phyloP scores from a whole-genome alignment of 2,113 vertebrate genomes.

The Apistogramma diplotaenia region DNA sequence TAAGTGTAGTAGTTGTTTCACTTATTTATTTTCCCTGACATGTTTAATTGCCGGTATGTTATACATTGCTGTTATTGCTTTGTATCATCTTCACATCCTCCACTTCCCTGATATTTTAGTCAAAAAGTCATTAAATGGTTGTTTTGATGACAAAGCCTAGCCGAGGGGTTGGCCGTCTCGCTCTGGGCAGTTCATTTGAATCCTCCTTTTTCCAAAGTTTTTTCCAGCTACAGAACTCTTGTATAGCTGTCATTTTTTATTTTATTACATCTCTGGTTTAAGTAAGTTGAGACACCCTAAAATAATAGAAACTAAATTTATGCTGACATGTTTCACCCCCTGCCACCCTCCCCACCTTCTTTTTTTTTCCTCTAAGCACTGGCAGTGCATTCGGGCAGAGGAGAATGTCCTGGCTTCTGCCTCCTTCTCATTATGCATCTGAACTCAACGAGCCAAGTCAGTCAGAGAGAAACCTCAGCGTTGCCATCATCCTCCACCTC shows the following conservation, averaged over 20 bases:
- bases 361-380: conserved; percentile 18
- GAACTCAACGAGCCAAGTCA: conserved; percentile 14
- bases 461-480: conserved; percentile 44
- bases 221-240: neutral
- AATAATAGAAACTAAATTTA: neutral
- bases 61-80: too few relatives aligned
- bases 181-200: too few relatives aligned
- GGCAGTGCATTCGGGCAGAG: conserved; percentile 41
- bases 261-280: neutral
- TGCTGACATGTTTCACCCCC: neutral
- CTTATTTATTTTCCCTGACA: too few relatives aligned
- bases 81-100: too few relatives aligned
- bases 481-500: conserved; percentile 62
- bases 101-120: too few relatives aligned
- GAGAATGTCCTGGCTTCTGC: conserved; percentile 61
- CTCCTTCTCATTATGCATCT: conserved; percentile 35
- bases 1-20: neutral
- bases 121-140: too few relatives aligned
- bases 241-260: neutral
- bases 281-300: neutral
- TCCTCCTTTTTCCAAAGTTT: neutral
- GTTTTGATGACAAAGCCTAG: too few relatives aligned
- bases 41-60: too few relatives aligned
- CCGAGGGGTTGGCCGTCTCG: too few relatives aligned
- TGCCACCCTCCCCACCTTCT: neutral